phyloP scores from a whole-genome alignment of 2,797 vertebrate genomes.

The Acestrorhynchus altus region DNA sequence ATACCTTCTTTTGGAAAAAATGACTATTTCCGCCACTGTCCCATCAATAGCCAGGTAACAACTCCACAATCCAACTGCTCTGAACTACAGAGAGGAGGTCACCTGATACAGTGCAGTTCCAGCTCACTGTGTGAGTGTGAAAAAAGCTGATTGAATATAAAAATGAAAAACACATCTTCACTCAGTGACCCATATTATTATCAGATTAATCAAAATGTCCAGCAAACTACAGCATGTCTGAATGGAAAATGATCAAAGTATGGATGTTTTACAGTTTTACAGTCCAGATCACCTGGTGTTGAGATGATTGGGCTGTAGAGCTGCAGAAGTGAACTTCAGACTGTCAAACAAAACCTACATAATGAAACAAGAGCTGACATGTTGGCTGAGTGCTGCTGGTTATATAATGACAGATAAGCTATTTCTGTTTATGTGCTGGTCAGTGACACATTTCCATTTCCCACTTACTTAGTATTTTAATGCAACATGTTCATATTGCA shows the following conservation, averaged over 20 bases:
- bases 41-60: no score
- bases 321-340: slow-evolving; percentile 1
- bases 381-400: not conserved
- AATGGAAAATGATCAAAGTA: not conserved
- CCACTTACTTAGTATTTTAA: no score
- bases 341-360: not conserved
- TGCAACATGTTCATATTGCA: no score
- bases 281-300: not conserved
- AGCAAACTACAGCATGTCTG: not conserved
- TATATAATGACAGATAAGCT: not conserved
- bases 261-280: not conserved
- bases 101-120: not conserved
- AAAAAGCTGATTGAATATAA: not conserved
- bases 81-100: not conserved
- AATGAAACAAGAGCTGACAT: not conserved
- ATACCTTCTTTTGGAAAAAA: no score
- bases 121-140: not conserved
- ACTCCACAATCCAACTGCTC: not conserved
- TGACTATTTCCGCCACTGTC: no score
- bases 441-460: not conserved
- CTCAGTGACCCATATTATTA: not conserved
- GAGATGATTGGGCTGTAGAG: not conserved
- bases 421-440: not conserved
- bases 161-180: not conserved
- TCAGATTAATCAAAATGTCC: not conserved